A percentile compares a stretch with the other conserved stretches of the same genome.
These are phyloP conservation scores for Emys orbicularis DNA, from an alignment of 2,797 vertebrate species.

Conservation along the genomic window DNA sequence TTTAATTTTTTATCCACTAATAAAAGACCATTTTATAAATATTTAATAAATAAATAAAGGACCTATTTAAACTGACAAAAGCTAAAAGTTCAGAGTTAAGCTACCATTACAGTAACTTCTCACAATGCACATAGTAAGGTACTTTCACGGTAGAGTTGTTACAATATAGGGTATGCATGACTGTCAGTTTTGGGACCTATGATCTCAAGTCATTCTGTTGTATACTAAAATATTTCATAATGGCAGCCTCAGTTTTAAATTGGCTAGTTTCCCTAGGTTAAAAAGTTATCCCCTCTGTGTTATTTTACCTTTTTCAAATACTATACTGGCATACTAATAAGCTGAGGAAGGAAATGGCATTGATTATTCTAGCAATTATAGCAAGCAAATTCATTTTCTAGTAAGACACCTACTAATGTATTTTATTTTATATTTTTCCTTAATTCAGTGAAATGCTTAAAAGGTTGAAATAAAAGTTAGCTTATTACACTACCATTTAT, in stretches of 20 bases:
- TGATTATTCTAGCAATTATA: not conserved
- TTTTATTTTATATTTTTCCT: fast-evolving
- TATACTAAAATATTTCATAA: not conserved
- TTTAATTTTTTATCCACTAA: not conserved
- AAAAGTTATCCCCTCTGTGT: not conserved
- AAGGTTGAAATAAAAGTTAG: not conserved
- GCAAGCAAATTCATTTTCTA: not conserved
- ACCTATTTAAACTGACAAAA: not conserved
- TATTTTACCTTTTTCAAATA: not conserved
- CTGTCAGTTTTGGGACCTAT: not conserved
- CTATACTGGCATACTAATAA: not conserved
- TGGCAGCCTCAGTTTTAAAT: not conserved
- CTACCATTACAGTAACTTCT: not conserved
- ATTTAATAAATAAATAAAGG: not conserved
- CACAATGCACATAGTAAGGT: not conserved
- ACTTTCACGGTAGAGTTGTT: not conserved
- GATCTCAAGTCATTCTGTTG: not conserved
- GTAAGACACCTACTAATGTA: not conserved
- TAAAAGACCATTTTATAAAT: not conserved
- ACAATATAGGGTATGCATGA: not conserved
- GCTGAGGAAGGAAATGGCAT: not conserved
- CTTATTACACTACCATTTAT: not conserved
- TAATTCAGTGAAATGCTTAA: not conserved
- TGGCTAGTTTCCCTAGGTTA: not conserved
- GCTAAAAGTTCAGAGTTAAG: not conserved